These are phyloP conservation scores for Apamea anceps DNA, from an alignment of 2,888 invertebrate genomes.

Conservation along the genomic window DNA sequence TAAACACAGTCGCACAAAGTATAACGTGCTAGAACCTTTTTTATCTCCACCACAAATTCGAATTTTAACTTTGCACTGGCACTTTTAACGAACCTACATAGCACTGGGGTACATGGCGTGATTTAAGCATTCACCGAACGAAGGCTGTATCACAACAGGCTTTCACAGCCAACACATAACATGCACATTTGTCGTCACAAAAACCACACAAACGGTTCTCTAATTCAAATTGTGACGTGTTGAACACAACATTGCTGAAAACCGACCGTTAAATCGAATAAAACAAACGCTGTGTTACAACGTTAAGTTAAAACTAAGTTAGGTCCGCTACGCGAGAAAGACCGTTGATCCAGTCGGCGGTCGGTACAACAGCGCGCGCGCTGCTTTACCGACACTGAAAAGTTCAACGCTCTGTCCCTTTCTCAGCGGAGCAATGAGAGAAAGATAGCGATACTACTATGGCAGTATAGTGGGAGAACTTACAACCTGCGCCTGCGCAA, in stretches of 20 bases:
- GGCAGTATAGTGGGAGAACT: slow-evolving; percentile 81
- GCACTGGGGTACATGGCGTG: slow-evolving; percentile 85
- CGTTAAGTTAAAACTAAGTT: slow-evolving; percentile 89
- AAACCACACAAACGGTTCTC: slow-evolving; percentile 75
- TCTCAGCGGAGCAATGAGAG: slow-evolving; percentile 68
- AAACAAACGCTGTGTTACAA: slow-evolving; percentile 83
- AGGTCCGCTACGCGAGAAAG: slow-evolving; percentile 86
- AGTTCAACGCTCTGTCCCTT: slow-evolving; percentile 72
- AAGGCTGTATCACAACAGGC: slow-evolving; percentile 79
- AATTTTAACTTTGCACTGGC: slow-evolving; percentile 86
- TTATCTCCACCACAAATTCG: slow-evolving; percentile 84
- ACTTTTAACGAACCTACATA: slow-evolving; percentile 87
- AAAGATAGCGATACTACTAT: slow-evolving; percentile 75
- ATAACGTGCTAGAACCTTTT: slow-evolving; percentile 78
- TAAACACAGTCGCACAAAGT: slow-evolving; percentile 77
- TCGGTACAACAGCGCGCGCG: slow-evolving; percentile 82
- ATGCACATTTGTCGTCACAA: slow-evolving; percentile 74
- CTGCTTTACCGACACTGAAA: slow-evolving; percentile 84
- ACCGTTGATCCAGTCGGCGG: slow-evolving; percentile 89
- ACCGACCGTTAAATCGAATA: slow-evolving; percentile 78
- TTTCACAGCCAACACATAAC: slow-evolving; percentile 71
- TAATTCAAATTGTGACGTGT: slow-evolving; percentile 80
- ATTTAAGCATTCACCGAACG: slow-evolving; percentile 86
- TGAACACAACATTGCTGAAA: slow-evolving; percentile 82
- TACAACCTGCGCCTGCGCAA: slow-evolving; percentile 87